Percentiles rank a stretch among this genome's conserved stretches.
These are phyloP conservation scores for Chlorospingus flavigularis DNA, from an alignment of 2,797 vertebrate genomes.

Conservation along the genomic window DNA sequence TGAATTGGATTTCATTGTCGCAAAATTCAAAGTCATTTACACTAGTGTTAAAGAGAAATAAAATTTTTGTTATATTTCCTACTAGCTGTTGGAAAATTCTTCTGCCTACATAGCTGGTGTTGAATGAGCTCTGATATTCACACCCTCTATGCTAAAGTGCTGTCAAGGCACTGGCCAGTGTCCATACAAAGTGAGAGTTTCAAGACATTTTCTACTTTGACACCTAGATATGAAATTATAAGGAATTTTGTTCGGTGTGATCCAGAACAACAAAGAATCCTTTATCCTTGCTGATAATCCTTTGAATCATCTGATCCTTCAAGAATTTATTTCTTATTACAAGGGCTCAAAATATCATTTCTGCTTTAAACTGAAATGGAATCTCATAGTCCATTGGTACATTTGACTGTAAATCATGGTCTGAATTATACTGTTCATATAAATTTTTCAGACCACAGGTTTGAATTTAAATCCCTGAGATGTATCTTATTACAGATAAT, in stretches of 20 bases:
- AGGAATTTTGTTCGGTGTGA: neutral
- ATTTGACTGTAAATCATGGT: neutral
- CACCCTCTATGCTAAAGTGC: rapidly evolving
- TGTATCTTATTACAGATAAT: neutral
- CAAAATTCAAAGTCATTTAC: neutral
- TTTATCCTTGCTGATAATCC: constrained; percentile 6
- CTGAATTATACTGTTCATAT: neutral
- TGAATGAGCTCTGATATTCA: neutral
- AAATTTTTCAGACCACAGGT: neutral
- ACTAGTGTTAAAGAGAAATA: neutral
- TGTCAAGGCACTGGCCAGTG: neutral
- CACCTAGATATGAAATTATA: neutral
- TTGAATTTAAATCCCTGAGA: neutral
- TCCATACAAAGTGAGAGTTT: neutral
- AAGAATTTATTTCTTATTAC: constrained; percentile 7
- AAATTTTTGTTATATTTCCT: neutral
- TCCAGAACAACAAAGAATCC: neutral
- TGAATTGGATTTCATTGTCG: neutral
- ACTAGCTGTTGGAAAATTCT: neutral
- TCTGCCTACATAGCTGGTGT: neutral
- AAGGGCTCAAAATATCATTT: neutral
- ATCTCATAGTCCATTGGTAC: neutral
- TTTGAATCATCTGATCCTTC: neutral
- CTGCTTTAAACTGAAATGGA: constrained; percentile 25
- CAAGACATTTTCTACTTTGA: neutral